Conservation (phyloP, 2,797 vertebrate species). For the Macropus fuliginosus region DNA sequence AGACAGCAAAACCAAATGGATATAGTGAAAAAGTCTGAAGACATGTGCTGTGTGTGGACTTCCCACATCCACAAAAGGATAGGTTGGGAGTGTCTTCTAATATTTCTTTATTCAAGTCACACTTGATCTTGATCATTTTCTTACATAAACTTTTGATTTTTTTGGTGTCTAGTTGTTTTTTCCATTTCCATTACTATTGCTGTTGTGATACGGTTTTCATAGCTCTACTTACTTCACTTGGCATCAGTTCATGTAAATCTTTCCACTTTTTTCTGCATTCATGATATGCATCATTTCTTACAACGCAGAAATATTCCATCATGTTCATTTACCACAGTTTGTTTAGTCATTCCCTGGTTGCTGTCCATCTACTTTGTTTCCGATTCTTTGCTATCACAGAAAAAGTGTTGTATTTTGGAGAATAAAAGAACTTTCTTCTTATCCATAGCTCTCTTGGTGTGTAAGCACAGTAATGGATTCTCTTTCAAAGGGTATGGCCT, state of each 20-base stretch:
- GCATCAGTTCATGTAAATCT: neutral
- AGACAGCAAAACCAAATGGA: neutral
- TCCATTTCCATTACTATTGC: neutral
- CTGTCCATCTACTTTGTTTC: neutral
- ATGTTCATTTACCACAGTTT: neutral
- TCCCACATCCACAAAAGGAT: neutral
- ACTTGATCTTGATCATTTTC: neutral
- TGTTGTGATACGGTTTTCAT: neutral
- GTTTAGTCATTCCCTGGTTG: neutral
- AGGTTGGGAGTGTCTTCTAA: neutral
- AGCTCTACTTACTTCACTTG: neutral
- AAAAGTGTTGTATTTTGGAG: neutral
- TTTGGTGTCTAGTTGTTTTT: neutral
- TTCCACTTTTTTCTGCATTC: neutral
- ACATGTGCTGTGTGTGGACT: neutral
- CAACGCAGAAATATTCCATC: neutral
- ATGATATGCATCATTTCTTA: neutral
- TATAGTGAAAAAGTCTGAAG: neutral
- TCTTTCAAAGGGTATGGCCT: neutral
- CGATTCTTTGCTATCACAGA: neutral
- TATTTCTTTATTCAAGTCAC: neutral
- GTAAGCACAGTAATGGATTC: neutral
- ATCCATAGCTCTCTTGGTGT: neutral
- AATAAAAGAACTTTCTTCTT: neutral
- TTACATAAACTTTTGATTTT: neutral